Evolutionary conservation across 1,140 invertebrate species (phyloP).

Genomic region (Drosophila triauraria): DNA sequence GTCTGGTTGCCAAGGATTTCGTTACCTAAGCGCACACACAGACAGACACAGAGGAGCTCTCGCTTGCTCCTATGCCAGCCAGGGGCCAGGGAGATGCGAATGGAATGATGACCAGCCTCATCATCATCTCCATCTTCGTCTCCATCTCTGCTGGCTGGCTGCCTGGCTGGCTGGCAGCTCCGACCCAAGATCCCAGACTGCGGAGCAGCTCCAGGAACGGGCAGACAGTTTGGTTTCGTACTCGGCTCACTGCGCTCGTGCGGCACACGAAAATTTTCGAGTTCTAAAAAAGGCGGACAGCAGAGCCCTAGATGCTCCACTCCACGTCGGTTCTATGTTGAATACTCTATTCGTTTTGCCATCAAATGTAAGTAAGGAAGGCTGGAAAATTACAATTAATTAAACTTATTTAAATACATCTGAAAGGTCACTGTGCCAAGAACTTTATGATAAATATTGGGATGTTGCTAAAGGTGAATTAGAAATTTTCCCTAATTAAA

Average conservation of each 20-base stretch:
- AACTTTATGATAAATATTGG: neutral
- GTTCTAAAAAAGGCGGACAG: slow-evolving; percentile 5
- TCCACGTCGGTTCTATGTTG: slow-evolving; percentile 4
- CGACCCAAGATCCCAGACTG: slow-evolving; percentile 58
- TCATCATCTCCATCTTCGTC: slow-evolving; percentile 31
- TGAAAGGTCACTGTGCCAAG: accelerated
- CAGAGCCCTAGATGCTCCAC: slow-evolving; percentile 27
- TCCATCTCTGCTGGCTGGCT: slow-evolving; percentile 50
- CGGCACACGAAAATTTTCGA: slow-evolving; percentile 47
- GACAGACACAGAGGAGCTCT: slow-evolving; percentile 34
- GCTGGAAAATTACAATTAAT: neutral
- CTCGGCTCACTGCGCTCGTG: slow-evolving; percentile 79
- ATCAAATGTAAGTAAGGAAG: slow-evolving; percentile 13
- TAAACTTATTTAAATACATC: neutral
- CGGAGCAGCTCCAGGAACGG: slow-evolving; percentile 51
- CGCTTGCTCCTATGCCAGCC: slow-evolving; percentile 46
- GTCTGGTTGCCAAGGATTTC: slow-evolving; percentile 71
- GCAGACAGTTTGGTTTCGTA: slow-evolving; percentile 80
- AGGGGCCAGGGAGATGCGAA: slow-evolving; percentile 27
- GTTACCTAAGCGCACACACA: slow-evolving; percentile 71
- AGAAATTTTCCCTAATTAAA: neutral
- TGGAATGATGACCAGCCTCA: slow-evolving; percentile 49
- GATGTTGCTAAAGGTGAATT: neutral
- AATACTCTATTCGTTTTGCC: slow-evolving; percentile 6
- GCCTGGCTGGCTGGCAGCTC: slow-evolving; percentile 50